Evolutionary conservation across 2,888 invertebrate genomes (phyloP).

Genomic region (Subacronicta megacephala): DNA sequence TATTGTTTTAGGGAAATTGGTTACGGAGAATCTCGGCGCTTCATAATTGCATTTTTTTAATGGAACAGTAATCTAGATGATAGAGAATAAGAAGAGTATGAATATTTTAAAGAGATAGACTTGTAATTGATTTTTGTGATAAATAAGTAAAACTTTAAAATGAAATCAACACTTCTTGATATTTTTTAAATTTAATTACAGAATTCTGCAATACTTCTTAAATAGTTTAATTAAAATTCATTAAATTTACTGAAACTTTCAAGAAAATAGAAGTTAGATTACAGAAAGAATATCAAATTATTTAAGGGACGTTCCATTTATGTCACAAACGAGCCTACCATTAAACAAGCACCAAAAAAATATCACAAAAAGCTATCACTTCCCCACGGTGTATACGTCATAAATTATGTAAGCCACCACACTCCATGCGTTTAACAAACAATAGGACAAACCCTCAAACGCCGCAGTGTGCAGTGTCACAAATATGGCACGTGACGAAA

Average conservation of each 20-base stretch:
- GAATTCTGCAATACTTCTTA: too few relatives aligned
- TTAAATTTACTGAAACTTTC: not conserved
- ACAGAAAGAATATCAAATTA: not conserved
- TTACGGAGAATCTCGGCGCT: constrained; percentile 7
- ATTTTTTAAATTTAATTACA: too few relatives aligned
- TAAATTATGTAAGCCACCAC: constrained; percentile 39
- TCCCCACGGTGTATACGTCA: constrained; percentile 8
- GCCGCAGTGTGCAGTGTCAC: constrained; percentile 22
- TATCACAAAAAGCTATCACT: not conserved
- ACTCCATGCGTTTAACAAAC: constrained; percentile 35
- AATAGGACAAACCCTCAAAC: constrained; percentile 40
- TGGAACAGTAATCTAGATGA: not conserved
- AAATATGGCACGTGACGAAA: constrained; percentile 49
- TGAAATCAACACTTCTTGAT: too few relatives aligned
- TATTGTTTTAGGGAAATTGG: constrained; percentile 36
- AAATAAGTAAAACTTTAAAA: too few relatives aligned
- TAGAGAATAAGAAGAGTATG: too few relatives aligned
- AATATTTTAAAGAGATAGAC: too few relatives aligned
- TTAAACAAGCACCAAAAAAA: not conserved
- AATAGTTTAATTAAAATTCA: too few relatives aligned
- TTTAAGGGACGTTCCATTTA: constrained; percentile 1
- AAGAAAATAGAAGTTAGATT: not conserved
- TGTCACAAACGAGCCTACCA: constrained; percentile 5
- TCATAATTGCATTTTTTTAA: constrained; percentile 33
- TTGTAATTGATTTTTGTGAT: too few relatives aligned